phyloP scores from a whole-genome alignment of 2,888 invertebrate species.

The Muschampia staudingeri region DNA sequence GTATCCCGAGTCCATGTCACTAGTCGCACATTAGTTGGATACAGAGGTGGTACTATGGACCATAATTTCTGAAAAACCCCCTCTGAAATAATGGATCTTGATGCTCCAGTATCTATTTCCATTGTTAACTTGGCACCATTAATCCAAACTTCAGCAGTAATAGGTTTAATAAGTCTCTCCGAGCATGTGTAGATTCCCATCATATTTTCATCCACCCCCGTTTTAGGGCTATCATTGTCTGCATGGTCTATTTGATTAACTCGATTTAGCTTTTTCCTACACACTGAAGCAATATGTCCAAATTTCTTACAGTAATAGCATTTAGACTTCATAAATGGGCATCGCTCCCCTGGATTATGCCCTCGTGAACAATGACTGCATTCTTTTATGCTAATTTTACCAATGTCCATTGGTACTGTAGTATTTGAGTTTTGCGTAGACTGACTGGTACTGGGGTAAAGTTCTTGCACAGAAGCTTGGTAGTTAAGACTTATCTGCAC shows the following conservation, averaged over 20 bases:
- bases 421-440: conserved; percentile 13
- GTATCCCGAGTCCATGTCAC: conserved; percentile 36
- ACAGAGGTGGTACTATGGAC: conserved; percentile 4
- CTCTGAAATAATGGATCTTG: conserved; percentile 7
- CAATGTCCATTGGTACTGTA: conserved; percentile 7
- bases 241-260: conserved; percentile 2
- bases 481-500: conserved; percentile 23
- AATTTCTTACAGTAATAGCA: conserved; percentile 30
- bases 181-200: conserved; percentile 30
- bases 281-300: conserved; percentile 20
- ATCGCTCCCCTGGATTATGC: background rate
- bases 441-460: conserved; percentile 25
- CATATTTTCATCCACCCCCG: conserved; percentile 1
- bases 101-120: conserved; percentile 29
- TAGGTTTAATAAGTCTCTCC: conserved; percentile 9
- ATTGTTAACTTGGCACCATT: conserved; percentile 8
- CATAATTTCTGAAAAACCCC: conserved; percentile 16
- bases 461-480: conserved; percentile 25
- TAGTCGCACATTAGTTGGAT: conserved; percentile 20
- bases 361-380: background rate
- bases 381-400: background rate
- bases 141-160: conserved; percentile 6
- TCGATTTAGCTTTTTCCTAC: conserved; percentile 11
- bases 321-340: conserved; percentile 23
- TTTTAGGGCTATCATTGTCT: background rate